A percentile compares a stretch with the other conserved stretches of the same genome.
Evolutionary conservation across 2,797 vertebrate genomes (phyloP).

Genomic region (Jordanella pulchra): DNA sequence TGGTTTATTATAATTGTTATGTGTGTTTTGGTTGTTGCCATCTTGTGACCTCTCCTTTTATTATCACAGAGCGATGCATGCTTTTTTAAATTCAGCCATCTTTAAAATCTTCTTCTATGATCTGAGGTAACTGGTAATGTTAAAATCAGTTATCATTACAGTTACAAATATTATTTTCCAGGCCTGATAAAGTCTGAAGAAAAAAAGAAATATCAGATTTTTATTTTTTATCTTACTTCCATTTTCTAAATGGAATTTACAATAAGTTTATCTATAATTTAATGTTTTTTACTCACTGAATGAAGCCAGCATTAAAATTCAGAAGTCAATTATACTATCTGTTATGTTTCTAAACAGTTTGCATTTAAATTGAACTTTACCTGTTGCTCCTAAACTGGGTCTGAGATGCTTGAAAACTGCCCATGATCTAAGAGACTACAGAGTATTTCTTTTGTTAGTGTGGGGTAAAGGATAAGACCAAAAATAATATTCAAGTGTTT

Average conservation of each 20-base stretch:
- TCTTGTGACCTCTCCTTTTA: conserved; percentile 23
- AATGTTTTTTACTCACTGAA: background rate
- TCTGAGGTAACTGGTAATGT: conserved; percentile 14
- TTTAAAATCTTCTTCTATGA: background rate
- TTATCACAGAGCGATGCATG: conserved; percentile 2
- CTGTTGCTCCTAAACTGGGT: background rate
- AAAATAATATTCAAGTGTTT: too few species aligned
- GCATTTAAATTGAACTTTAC: background rate
- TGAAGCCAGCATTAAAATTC: too few species aligned
- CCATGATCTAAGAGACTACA: too few species aligned
- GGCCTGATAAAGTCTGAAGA: too few species aligned
- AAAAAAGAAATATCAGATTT: background rate
- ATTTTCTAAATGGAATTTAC: background rate
- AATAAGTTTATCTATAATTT: background rate
- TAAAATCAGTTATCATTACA: conserved; percentile 19
- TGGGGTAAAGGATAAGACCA: too few species aligned
- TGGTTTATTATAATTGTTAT: conserved; percentile 7
- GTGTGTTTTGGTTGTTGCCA: background rate
- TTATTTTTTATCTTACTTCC: background rate
- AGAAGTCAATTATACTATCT: background rate
- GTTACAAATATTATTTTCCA: too few species aligned
- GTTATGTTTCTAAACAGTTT: background rate
- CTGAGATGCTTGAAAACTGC: too few species aligned
- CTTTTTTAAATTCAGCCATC: conserved; percentile 9
- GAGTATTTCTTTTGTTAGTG: too few species aligned